Percentiles rank a stretch among this genome's conserved stretches.
Evolutionary conservation across 2,113 vertebrate genomes (phyloP).

Genomic region (Hippocampus barbouri): DNA sequence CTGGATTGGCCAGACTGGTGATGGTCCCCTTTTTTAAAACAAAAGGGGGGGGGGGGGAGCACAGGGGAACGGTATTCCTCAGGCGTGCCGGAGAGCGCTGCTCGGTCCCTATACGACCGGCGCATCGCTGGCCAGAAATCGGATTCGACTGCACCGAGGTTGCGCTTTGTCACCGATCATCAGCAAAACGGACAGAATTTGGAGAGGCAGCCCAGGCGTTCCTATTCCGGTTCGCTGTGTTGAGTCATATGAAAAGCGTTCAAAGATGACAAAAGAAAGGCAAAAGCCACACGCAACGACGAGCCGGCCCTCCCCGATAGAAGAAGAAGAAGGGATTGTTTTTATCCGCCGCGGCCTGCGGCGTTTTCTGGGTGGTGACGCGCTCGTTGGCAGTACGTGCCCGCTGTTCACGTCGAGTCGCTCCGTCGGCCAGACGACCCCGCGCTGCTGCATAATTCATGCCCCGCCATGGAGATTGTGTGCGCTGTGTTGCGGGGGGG

Average conservation of each 20-base stretch:
- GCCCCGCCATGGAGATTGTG: constrained; percentile 51
- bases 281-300: not conserved
- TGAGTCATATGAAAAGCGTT: not conserved
- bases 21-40: too few relatives aligned
- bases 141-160: too few relatives aligned
- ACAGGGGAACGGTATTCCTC: too few relatives aligned
- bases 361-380: constrained; percentile 31
- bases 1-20: too few relatives aligned
- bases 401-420: constrained; percentile 61
- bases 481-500: not conserved
- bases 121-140: too few relatives aligned
- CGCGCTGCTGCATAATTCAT: constrained; percentile 67
- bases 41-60: too few relatives aligned
- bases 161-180: too few relatives aligned
- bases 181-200: too few relatives aligned
- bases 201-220: too few relatives aligned
- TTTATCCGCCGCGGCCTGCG: constrained; percentile 36
- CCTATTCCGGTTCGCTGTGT: not conserved
- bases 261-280: not conserved
- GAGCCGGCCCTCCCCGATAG: not conserved
- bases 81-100: too few relatives aligned
- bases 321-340: constrained; percentile 21
- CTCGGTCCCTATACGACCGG: too few relatives aligned
- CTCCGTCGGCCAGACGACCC: constrained; percentile 63
- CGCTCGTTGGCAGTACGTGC: constrained; percentile 48